These are phyloP conservation scores for Drosophila colorata DNA, from an alignment of 2,888 invertebrate species.

Conservation along the genomic window DNA sequence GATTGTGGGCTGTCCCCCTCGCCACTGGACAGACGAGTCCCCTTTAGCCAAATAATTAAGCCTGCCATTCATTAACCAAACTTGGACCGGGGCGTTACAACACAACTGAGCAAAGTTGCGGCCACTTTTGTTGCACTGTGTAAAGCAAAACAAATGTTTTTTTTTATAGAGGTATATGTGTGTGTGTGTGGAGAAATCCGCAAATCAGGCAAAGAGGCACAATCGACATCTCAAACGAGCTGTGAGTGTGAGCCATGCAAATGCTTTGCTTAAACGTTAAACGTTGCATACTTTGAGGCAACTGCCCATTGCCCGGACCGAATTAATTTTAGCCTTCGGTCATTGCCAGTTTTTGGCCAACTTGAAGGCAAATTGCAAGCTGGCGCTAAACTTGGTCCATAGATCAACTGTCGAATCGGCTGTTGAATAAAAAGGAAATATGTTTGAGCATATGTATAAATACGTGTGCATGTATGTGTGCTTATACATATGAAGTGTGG, in stretches of 20 bases:
- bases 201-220: constrained; percentile 32
- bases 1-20: constrained; percentile 35
- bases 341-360: constrained; percentile 13
- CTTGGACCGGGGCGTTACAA: constrained; percentile 47
- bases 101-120: constrained; percentile 49
- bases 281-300: constrained; percentile 21
- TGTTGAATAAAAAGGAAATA: constrained; percentile 21
- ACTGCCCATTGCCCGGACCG: constrained; percentile 19
- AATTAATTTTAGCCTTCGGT: constrained; percentile 38
- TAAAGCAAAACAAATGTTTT: constrained; percentile 42
- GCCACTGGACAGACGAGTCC: constrained; percentile 28
- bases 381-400: constrained; percentile 39
- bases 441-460: not conserved
- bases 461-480: not conserved
- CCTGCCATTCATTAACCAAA: constrained; percentile 72
- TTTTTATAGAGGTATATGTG: constrained; percentile 1
- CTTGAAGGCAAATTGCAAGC: constrained; percentile 43
- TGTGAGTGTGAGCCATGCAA: constrained; percentile 21
- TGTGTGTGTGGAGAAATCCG: constrained; percentile 28
- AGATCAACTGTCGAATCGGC: constrained; percentile 6
- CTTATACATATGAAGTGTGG: not conserved
- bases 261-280: constrained; percentile 29
- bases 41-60: constrained; percentile 67
- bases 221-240: constrained; percentile 32
- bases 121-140: constrained; percentile 58